Evolutionary conservation across 2,113 vertebrate genomes (phyloP).

Genomic region (Ailurus styani): DNA sequence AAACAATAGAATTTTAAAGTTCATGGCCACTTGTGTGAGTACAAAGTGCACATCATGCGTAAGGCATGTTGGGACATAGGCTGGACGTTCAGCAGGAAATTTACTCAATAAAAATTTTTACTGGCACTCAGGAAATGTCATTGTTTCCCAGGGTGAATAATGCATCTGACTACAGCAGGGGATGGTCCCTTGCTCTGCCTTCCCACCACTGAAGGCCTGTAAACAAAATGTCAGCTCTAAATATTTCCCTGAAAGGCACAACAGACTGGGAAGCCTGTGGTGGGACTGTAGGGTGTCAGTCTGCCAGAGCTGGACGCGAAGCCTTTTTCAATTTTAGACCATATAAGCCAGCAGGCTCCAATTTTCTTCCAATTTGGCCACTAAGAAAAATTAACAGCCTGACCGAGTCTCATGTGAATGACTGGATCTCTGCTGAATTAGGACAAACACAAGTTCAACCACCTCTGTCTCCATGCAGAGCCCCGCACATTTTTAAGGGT

Average conservation of each 20-base stretch:
- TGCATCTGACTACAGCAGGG: neutral
- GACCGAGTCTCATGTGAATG: neutral
- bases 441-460: neutral
- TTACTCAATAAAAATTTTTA: neutral
- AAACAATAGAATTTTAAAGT: neutral
- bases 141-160: neutral
- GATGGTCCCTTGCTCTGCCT: neutral
- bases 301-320: neutral
- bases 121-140: conserved; percentile 16
- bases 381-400: neutral
- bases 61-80: neutral
- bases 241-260: neutral
- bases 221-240: neutral
- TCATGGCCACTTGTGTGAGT: neutral
- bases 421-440: neutral
- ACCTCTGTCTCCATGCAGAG: neutral
- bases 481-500: neutral
- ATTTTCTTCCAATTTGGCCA: neutral
- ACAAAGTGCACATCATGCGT: neutral
- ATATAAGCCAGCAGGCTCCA: neutral
- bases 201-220: neutral
- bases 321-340: neutral
- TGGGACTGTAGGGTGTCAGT: neutral
- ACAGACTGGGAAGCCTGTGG: neutral
- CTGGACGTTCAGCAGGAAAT: neutral